Base-by-base conservation (phyloP, 2,113 vertebrate species). In the Ginglymostoma cirratum region DNA sequence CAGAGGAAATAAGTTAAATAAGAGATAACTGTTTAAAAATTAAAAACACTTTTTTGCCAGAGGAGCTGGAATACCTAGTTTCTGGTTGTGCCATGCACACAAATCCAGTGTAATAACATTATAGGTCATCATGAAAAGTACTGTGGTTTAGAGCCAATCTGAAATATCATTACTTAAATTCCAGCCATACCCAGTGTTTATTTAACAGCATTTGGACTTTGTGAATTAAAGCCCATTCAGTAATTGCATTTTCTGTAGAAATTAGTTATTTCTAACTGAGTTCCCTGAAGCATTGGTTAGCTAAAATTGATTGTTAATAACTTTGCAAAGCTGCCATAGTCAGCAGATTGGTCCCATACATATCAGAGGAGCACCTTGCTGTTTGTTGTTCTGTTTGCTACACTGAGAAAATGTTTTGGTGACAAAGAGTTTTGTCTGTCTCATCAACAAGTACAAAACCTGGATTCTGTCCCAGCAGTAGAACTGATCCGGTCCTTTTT, bases 371-470 rank as follows among this genome's bases (percentile, higher is more conserved):
- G 45, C 72, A 45, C 3, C n/a, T 45, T 27, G 87, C 5, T 45
- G 42, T 83, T 6, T 48, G 48, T 48, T 48, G 48, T 48, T 48
- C 48, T 48, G 48, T 48, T 48, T 48, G 48, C 48, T 61, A 61
- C 52, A 72, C 67, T 76, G 94, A 52, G 94, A 95, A 95, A 72
- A 45, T 95, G 24, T 30, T 95, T 95, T 76, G 69, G 24, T 72
- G 42, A 45, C 52, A 27, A 72, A 72, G 45, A 42, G 42, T 55
- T 52, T 3, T 27, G 45, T 48, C 23, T 42, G 24, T 95, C 69
- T 76, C 69, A 5, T 95, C 67, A 94, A 23, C 67, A 45, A 24
- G 19, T 17, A 70, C 38, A 76, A 95, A 95, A 95, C 27, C 66
- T 67, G 93, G 27, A 48, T 95, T 45, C 69, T 72, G 67, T 95